These are phyloP conservation scores for Brevipalpus yothersi DNA, from an alignment of 1,140 invertebrate genomes.

Conservation along the genomic window DNA sequence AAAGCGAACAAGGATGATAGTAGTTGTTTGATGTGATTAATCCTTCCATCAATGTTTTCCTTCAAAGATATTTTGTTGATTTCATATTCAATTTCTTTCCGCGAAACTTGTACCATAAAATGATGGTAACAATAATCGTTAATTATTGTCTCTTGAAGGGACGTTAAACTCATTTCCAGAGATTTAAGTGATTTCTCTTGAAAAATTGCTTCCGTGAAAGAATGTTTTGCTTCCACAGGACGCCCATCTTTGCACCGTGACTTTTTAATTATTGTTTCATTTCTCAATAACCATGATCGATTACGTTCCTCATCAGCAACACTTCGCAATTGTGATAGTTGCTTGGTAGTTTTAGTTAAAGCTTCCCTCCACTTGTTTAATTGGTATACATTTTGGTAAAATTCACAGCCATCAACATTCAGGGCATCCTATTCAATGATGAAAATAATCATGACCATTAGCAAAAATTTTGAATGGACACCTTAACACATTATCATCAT, in stretches of 20 bases:
- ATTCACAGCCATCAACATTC: not conserved
- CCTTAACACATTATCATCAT: not conserved
- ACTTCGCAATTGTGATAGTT: not conserved
- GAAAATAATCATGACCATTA: not conserved
- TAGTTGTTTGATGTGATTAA: not conserved
- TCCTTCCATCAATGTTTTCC: not conserved
- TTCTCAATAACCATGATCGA: slow-evolving; percentile 2
- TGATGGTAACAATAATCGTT: slow-evolving; percentile 4
- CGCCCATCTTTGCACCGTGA: slow-evolving; percentile 4
- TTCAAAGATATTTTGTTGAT: not conserved
- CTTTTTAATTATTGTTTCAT: not conserved
- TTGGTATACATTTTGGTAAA: slow-evolving; percentile 2
- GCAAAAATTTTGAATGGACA: not conserved
- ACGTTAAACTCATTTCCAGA: slow-evolving; percentile 2
- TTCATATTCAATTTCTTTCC: slow-evolving; percentile 2
- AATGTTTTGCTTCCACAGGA: slow-evolving; percentile 1
- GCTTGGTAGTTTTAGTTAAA: not conserved
- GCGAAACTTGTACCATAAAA: not conserved
- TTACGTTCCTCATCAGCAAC: not conserved
- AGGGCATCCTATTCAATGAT: not conserved
- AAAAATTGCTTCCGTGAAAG: not conserved
- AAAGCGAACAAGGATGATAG: slow-evolving; percentile 1
- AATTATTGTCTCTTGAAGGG: not conserved
- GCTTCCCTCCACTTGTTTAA: slow-evolving; percentile 5
- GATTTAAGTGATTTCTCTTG: not conserved